These are phyloP conservation scores for Andrena haemorrhoa DNA, from an alignment of 2,888 invertebrate species.

Conservation along the genomic window DNA sequence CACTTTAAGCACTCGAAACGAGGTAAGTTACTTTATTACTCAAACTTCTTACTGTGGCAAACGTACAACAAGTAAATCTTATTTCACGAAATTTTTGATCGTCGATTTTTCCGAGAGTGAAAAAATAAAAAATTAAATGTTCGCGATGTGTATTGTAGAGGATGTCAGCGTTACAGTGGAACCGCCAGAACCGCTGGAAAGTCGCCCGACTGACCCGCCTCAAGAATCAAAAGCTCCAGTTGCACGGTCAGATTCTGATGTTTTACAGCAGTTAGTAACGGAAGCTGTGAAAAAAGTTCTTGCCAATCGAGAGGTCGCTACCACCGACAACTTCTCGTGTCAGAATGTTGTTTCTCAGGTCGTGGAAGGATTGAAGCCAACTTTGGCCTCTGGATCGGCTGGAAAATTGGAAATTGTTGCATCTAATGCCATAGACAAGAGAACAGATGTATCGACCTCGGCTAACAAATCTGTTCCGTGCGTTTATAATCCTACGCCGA, in stretches of 20 bases:
- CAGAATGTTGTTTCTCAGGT: conserved; percentile 86
- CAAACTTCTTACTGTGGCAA: not conserved
- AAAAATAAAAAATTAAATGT: not conserved
- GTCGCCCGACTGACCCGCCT: conserved; percentile 67
- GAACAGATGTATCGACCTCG: conserved; percentile 75
- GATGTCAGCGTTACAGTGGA: conserved; percentile 71
- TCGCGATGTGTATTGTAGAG: conserved; percentile 64
- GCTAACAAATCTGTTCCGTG: conserved; percentile 76
- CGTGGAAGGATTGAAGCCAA: conserved; percentile 85
- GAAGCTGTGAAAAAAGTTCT: conserved; percentile 88
- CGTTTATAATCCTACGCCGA: conserved; percentile 89
- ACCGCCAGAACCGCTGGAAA: conserved; percentile 62
- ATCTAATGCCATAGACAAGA: conserved; percentile 61
- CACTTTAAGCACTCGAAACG: conserved; percentile 95
- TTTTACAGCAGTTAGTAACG: conserved; percentile 87
- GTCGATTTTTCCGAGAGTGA: not conserved
- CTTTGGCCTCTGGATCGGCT: conserved; percentile 67
- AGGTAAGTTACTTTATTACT: conserved; percentile 85
- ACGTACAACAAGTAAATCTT: not conserved
- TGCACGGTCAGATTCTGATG: conserved; percentile 86
- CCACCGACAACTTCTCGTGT: conserved; percentile 84
- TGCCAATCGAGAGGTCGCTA: conserved; percentile 85
- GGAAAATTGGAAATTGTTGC: conserved; percentile 33
- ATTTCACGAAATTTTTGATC: not conserved
- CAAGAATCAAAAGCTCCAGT: conserved; percentile 76